phyloP scores from a whole-genome alignment of 92 coral and sea anemone genomes.

The Bergia sp. region DNA sequence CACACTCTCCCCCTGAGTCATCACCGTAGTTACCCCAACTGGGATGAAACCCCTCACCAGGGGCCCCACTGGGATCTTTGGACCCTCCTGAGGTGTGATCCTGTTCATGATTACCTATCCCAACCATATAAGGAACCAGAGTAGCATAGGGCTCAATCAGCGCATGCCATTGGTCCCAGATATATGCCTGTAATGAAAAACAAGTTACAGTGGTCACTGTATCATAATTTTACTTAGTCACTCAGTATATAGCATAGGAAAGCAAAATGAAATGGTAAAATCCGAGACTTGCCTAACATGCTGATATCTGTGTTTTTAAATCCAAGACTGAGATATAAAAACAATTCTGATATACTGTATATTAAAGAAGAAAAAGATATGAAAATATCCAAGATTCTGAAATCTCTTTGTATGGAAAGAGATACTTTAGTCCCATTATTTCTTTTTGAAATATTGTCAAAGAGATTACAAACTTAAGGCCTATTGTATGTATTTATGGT shows the following conservation, averaged over 20 bases:
- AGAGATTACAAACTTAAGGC: too few relatives aligned
- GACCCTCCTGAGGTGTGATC: slow-evolving; percentile 79
- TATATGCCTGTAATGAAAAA: slow-evolving; percentile 63
- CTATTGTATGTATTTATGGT: too few relatives aligned
- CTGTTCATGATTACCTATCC: slow-evolving; percentile 89
- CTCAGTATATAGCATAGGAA: too few relatives aligned
- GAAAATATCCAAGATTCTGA: neutral
- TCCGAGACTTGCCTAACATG: too few relatives aligned
- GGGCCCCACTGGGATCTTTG: slow-evolving; percentile 85
- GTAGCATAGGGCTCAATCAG: slow-evolving; percentile 83
- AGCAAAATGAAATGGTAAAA: too few relatives aligned
- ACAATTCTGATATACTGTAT: too few relatives aligned
- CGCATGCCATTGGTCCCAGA: slow-evolving; percentile 94
- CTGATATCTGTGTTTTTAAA: too few relatives aligned
- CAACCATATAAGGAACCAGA: slow-evolving; percentile 84
- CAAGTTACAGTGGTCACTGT: neutral
- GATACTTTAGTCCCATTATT: too few relatives aligned
- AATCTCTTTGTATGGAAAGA: too few relatives aligned
- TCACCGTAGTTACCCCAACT: slow-evolving; percentile 90
- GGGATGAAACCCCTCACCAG: slow-evolving; percentile 90
- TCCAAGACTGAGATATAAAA: too few relatives aligned
- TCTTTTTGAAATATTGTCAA: too few relatives aligned
- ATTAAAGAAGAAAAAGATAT: neutral
- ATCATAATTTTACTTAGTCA: neutral
- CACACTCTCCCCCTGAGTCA: slow-evolving; percentile 93